Base-by-base conservation (phyloP, 1,140 invertebrate genomes). In the Sitophilus oryzae region DNA sequence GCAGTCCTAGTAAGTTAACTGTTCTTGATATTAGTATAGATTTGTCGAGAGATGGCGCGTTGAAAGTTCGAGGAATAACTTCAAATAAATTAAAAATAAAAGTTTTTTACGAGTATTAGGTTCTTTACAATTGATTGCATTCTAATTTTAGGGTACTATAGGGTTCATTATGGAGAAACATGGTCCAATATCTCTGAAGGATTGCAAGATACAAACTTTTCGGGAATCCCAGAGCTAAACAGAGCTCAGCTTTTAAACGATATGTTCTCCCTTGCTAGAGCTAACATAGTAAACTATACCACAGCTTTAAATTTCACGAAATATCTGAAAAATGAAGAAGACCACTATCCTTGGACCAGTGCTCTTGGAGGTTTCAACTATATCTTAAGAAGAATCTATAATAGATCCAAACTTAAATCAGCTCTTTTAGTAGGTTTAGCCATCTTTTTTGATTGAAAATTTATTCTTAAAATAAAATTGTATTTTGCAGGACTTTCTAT, bases 231-330 rank as follows among this genome's bases (percentile, higher is more conserved):
- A 60, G 78, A 79, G 45, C 67, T 85, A 0, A 93, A 89, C 69
- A 77, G 89, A 64, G 88, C 86, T 0, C 86, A 89, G 68, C 75
- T 92, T 9, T 76, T 91, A 2, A 86, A 92, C 60, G 91, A 93
- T 72, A 74, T 86, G 1, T 74, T 91, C 30, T 82, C 82, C 64
- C 71, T 81, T 56, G 68, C 77, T 1, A 68, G 77, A 25, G 70
- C 74, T 47, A 67, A 63, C 4, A 47, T 64, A 4, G 68, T 79
- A 1, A 59, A 62, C 4, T 76, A 80, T 19, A 53, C 63, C 0
- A 68, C 74, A 19, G 77, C 79, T 0, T 70, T 87, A 8, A 69
- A 80, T 1, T 69, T 83, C 0, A 70, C 80, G 0, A 71, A 74
- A 1, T 85, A 84, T 63, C 62, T 87, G 37, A 67, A 70, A 19